phyloP scores from a whole-genome alignment of 92 coral and sea anemone genomes.

The Hydrozoanthus gracilis region DNA sequence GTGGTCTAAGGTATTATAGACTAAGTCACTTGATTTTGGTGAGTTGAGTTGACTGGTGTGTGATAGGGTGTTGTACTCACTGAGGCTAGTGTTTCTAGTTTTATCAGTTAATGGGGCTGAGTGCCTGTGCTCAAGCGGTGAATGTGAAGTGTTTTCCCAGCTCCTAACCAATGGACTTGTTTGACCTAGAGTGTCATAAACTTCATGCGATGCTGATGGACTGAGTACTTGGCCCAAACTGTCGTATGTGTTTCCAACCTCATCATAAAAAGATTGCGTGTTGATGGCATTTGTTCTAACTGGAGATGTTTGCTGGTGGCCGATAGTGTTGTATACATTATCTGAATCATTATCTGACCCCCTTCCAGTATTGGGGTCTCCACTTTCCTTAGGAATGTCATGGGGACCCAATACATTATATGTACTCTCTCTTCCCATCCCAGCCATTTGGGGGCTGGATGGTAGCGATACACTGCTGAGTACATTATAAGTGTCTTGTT shows the following conservation, averaged over 20 bases:
- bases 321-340: conserved; percentile 49
- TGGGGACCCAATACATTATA: conserved; percentile 48
- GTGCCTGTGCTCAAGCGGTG: conserved; percentile 41
- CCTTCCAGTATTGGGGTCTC: conserved; percentile 28
- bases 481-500: conserved; percentile 36
- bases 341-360: conserved; percentile 24
- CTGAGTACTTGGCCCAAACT: conserved; percentile 38
- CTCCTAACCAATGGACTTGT: not conserved
- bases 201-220: conserved; percentile 38
- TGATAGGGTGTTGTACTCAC: conserved; percentile 51
- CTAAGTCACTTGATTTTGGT: not conserved
- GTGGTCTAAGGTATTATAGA: conserved; percentile 55
- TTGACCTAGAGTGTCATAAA: conserved; percentile 50
- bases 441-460: not conserved
- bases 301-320: conserved; percentile 52
- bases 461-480: conserved; percentile 9
- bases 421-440: conserved; percentile 23
- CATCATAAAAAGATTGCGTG: not conserved
- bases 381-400: conserved; percentile 26
- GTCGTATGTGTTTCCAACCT: conserved; percentile 37
- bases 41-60: conserved; percentile 30
- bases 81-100: conserved; percentile 10
- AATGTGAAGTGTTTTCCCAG: conserved; percentile 9
- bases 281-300: conserved; percentile 1
- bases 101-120: conserved; percentile 43